Evolutionary conservation across 2,888 invertebrate species (phyloP), one percentile per base, ranked within the genome.

Genomic region (Itoplectis maculator): DNA sequence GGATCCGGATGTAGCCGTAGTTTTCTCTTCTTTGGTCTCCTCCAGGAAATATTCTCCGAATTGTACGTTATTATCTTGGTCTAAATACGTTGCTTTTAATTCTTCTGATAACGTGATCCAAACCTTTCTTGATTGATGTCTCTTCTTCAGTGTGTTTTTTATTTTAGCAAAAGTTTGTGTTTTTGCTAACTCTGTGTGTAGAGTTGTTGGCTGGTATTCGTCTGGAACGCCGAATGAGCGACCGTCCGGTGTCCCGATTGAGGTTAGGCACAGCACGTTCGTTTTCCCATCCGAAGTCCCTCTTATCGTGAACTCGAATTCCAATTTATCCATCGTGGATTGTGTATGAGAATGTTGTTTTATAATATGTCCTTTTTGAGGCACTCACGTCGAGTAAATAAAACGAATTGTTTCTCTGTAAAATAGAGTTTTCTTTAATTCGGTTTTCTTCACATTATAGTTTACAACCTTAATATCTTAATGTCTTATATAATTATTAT

Each of bases 71-170:
- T 66, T 40, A 7, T 73, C 73, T 18, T 79, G 47, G 5, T 73
- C 79, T 6, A 79, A 35, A 35, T 79, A 79, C n/a, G 18, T 35
- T 40, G 11, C 42, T 4, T 4, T 11, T 56, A 86, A 20, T 63
- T 84, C 79, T 40, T 82, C 47, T 54, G 82, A 59, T 65, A 85
- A 37, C 29, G 56, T 81, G 5, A 86, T 85, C 85, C 84, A 86
- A 9, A 86, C 59, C 56, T 80, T 84, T 45, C 85, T 79, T 42
- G 47, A 37, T 76, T 86, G 85, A 59, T 86, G 68, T 65, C 84
- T 85, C 63, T 82, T 85, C 29, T 72, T 85, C 20, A 86, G 42
- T 47, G 83, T 79, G 23, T 84, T 86, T 47, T 78, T 83, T 45
- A 86, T 51, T 42, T 84, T 83, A 23, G 61, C 63, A 73, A 66